phyloP scores from a whole-genome alignment of 2,888 invertebrate species.

The Anthrax anthrax region DNA sequence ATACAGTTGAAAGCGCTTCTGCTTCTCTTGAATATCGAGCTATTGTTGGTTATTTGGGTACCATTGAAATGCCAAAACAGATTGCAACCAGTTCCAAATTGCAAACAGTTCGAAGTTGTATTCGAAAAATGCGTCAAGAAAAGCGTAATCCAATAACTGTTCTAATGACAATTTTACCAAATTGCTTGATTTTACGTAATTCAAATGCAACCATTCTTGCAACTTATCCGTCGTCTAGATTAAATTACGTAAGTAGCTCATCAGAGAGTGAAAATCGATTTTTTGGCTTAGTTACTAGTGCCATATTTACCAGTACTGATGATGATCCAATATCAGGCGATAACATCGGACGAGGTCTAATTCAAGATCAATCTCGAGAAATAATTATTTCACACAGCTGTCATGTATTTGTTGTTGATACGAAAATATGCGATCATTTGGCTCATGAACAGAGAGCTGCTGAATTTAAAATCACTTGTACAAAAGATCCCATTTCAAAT shows the following conservation, averaged over 20 bases:
- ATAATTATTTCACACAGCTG: slow-evolving; percentile 70
- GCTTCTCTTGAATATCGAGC: slow-evolving; percentile 61
- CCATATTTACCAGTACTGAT: slow-evolving; percentile 40
- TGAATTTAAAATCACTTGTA: slow-evolving; percentile 75
- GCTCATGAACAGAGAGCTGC: slow-evolving; percentile 67
- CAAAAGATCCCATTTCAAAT: slow-evolving; percentile 59
- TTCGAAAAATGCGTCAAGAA: slow-evolving; percentile 75
- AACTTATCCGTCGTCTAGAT: slow-evolving; percentile 70
- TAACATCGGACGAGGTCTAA: slow-evolving; percentile 14
- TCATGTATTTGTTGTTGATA: slow-evolving; percentile 88
- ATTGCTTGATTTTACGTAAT: slow-evolving; percentile 65
- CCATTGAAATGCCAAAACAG: slow-evolving; percentile 88
- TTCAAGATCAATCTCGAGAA: slow-evolving; percentile 21
- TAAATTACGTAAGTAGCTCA: slow-evolving; percentile 80
- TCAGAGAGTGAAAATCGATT: slow-evolving; percentile 83
- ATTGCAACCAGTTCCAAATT: slow-evolving; percentile 58
- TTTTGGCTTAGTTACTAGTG: slow-evolving; percentile 83
- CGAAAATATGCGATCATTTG: slow-evolving; percentile 68
- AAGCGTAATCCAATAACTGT: slow-evolving; percentile 75
- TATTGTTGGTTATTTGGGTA: slow-evolving; percentile 87
- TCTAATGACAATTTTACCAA: slow-evolving; percentile 68
- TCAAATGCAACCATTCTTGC: slow-evolving; percentile 66
- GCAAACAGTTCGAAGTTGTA: slow-evolving; percentile 71
- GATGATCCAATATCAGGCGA: slow-evolving; percentile 19
- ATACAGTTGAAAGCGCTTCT: slow-evolving; percentile 5